phyloP scores from a whole-genome alignment of 2,888 invertebrate genomes.

The Galerucella nymphaeae region DNA sequence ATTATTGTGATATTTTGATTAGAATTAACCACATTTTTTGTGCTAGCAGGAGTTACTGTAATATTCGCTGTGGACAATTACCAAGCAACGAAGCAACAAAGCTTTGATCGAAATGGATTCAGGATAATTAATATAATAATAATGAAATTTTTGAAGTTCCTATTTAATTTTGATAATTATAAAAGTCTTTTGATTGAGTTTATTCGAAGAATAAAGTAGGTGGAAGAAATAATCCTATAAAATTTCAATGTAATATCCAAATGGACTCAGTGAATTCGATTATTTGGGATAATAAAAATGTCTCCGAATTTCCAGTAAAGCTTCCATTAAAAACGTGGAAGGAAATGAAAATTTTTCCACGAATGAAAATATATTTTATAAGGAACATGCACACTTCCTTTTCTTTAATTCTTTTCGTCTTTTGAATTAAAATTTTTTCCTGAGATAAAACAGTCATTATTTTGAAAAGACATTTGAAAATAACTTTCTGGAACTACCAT shows the following conservation, averaged over 20 bases:
- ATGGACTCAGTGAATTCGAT: conserved; percentile 34
- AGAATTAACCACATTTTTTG: too few relatives aligned
- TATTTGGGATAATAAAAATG: conserved; percentile 31
- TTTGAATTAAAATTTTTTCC: background rate
- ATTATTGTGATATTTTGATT: too few relatives aligned
- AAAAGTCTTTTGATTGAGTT: conserved; percentile 14
- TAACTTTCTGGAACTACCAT: background rate
- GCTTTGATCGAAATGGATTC: too few relatives aligned
- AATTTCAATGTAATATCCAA: conserved; percentile 33
- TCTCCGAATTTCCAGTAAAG: conserved; percentile 24
- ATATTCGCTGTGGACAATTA: too few relatives aligned
- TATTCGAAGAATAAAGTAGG: conserved; percentile 4
- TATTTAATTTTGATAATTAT: background rate
- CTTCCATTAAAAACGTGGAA: conserved; percentile 28
- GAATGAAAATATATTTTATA: conserved; percentile 27
- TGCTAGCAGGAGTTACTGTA: too few relatives aligned
- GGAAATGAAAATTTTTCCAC: conserved; percentile 29
- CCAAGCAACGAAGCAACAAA: too few relatives aligned
- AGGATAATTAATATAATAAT: too few relatives aligned
- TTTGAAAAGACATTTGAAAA: background rate
- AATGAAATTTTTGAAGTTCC: too few relatives aligned
- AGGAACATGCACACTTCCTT: conserved; percentile 17
- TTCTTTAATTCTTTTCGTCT: conserved; percentile 9
- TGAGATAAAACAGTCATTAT: background rate
- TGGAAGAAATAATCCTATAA: conserved; percentile 24